A percentile compares a stretch with the other conserved stretches of the same genome.
Conservation (phyloP, 2,113 vertebrate genomes). For the Ciconia maguari region DNA sequence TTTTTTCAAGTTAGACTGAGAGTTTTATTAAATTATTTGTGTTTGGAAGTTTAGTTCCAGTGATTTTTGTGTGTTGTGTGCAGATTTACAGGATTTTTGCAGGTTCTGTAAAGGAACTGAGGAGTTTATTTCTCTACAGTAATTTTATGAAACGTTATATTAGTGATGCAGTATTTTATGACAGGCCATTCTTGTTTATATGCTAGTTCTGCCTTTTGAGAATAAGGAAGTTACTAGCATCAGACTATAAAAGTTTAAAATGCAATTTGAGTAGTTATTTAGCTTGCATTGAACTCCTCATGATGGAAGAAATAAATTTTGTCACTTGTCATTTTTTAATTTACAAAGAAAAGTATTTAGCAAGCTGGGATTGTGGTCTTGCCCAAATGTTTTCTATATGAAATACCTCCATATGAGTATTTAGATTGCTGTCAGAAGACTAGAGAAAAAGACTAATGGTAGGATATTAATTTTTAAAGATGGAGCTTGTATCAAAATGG, state of each 20-base stretch:
- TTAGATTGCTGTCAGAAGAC: background rate
- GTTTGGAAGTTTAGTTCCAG: background rate
- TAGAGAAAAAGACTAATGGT: background rate
- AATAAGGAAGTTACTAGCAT: background rate
- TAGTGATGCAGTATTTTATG: background rate
- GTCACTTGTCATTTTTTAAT: background rate
- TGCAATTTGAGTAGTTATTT: background rate
- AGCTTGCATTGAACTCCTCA: background rate
- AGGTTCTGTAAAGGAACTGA: background rate
- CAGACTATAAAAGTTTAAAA: background rate
- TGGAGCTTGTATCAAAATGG: background rate
- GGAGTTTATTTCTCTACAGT: background rate
- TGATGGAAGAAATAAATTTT: background rate
- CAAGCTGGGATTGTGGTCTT: background rate
- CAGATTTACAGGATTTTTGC: background rate
- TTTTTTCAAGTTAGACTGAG: background rate
- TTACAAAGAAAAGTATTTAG: background rate
- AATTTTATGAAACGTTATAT: background rate
- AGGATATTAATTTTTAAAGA: background rate
- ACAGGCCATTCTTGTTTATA: background rate
- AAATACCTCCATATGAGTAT: background rate
- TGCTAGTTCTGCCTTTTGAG: background rate
- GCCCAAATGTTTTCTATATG: background rate
- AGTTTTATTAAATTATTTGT: background rate
- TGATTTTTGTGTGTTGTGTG: background rate